Evolutionary conservation across 2,113 vertebrate species (phyloP).

Genomic region (Chaetorhynchus papuensis): DNA sequence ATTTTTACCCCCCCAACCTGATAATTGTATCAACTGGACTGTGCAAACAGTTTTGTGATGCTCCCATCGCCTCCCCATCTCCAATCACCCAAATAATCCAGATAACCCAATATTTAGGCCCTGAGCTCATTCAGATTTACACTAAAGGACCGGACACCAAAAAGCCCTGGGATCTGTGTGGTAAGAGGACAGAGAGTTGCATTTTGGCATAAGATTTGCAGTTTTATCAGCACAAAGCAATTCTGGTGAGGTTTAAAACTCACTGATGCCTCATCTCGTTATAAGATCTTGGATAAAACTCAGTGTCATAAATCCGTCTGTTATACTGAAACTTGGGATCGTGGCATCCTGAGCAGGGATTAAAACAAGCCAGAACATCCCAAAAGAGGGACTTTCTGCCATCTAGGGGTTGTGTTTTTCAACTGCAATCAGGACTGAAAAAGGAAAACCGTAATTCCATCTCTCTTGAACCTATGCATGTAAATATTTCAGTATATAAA

Average conservation of each 20-base stretch:
- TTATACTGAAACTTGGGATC: background rate
- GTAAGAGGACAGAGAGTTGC: background rate
- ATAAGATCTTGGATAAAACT: background rate
- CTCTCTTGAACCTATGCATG: fast-evolving
- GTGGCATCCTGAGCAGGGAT: background rate
- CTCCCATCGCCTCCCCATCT: background rate
- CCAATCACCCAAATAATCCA: background rate
- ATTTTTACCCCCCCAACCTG: background rate
- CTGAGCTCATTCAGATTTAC: background rate
- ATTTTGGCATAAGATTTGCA: background rate
- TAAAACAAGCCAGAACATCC: background rate
- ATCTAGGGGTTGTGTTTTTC: slow-evolving; percentile 10
- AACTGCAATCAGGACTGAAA: background rate
- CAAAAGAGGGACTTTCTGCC: slow-evolving; percentile 24
- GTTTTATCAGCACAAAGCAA: background rate
- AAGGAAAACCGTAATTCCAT: background rate
- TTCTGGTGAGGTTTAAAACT: background rate
- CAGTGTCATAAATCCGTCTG: background rate
- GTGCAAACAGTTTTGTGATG: background rate
- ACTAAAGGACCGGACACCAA: background rate
- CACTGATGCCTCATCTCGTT: background rate
- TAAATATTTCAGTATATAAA: background rate
- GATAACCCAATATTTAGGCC: background rate
- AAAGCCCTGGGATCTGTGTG: background rate
- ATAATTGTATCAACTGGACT: background rate